A percentile compares a stretch with the other conserved stretches of the same genome.
Conservation (phyloP, 1,140 invertebrate species). For the Conus ventricosus region DNA sequence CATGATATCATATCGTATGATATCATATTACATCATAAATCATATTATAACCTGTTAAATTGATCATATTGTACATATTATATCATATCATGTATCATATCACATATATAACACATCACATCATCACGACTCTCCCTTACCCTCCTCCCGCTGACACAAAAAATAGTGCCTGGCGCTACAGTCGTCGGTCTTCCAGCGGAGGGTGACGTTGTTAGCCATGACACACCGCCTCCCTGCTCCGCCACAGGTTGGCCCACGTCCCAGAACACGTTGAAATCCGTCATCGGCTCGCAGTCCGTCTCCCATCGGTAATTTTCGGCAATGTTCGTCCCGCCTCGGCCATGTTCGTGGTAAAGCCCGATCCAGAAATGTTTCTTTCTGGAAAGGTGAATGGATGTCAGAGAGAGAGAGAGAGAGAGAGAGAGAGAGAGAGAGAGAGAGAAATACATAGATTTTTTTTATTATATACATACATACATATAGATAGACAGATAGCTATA, state of each 20-base stretch:
- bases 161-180: constrained; percentile 4
- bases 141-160: not conserved
- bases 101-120: no score
- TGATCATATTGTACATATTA: no score
- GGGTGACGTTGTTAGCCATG: not conserved
- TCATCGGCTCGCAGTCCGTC: not conserved
- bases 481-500: no score
- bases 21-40: no score
- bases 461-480: no score
- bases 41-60: no score
- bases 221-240: not conserved
- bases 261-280: not conserved
- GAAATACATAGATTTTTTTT: no score
- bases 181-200: not conserved
- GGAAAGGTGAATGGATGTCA: not conserved
- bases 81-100: no score
- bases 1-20: no score
- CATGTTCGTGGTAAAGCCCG: not conserved
- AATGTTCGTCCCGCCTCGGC: not conserved
- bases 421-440: no score
- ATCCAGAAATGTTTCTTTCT: not conserved
- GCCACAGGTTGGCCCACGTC: not conserved
- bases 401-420: no score
- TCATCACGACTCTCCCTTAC: not conserved
- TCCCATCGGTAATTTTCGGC: not conserved